Percentiles rank a stretch among this genome's conserved stretches.
Evolutionary conservation across 2,888 invertebrate genomes (phyloP).

Genomic region (Eupithecia vulgata): DNA sequence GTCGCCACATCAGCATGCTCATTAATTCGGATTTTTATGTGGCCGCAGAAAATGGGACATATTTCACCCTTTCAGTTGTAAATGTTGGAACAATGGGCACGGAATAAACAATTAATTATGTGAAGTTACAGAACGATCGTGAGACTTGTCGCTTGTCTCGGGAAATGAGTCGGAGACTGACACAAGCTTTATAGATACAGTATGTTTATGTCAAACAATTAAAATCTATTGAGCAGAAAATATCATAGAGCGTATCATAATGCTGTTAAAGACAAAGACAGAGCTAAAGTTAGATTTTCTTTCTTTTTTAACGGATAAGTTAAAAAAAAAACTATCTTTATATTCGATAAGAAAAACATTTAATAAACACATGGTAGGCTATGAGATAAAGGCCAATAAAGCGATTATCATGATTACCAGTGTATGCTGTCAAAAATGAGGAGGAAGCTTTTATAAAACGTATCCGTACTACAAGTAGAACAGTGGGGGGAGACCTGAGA

Average conservation of each 20-base stretch:
- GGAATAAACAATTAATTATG: conserved; percentile 50
- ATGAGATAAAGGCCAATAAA: no score
- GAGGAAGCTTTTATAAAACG: neutral
- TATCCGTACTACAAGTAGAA: neutral
- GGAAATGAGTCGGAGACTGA: conserved; percentile 44
- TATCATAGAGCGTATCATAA: neutral
- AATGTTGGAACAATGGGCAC: conserved; percentile 5
- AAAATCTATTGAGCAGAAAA: neutral
- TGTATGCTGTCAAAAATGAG: no score
- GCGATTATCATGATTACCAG: no score
- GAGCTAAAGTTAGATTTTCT: no score
- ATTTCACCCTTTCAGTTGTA: conserved; percentile 23
- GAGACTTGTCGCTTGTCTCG: conserved; percentile 45
- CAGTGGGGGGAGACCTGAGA: neutral
- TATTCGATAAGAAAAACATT: neutral
- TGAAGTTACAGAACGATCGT: conserved; percentile 34
- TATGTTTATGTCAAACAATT: neutral
- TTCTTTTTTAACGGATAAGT: no score
- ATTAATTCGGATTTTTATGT: conserved; percentile 22
- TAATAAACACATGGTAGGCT: neutral
- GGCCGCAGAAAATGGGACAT: conserved; percentile 12
- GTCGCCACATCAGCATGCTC: conserved; percentile 25
- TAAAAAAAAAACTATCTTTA: neutral
- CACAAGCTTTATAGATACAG: neutral
- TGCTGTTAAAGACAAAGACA: neutral